Evolutionary conservation across 2,888 invertebrate species (phyloP).

Genomic region (Sialis fuliginosa): DNA sequence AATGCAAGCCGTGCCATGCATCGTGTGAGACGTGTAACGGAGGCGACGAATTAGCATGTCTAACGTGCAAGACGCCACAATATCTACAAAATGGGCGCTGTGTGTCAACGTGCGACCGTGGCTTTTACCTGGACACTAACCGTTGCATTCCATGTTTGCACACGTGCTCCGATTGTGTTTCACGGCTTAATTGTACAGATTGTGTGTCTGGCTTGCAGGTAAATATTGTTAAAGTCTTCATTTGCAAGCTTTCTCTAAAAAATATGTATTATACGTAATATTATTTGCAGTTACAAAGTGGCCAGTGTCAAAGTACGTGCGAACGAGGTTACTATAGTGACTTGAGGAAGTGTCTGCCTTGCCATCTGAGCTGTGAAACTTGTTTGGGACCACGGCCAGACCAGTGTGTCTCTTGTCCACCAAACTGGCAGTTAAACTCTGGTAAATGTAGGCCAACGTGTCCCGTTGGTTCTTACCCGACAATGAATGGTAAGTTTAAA

Average conservation of each 20-base stretch:
- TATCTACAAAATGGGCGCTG: conserved; percentile 56
- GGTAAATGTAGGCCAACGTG: conserved; percentile 76
- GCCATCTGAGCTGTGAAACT: conserved; percentile 68
- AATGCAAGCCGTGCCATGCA: conserved; percentile 57
- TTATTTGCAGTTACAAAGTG: conserved; percentile 44
- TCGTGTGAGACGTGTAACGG: conserved; percentile 75
- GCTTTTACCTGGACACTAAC: conserved; percentile 54
- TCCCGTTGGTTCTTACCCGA: conserved; percentile 73
- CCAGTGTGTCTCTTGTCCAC: conserved; percentile 70
- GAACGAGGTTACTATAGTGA: conserved; percentile 74
- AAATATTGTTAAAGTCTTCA: conserved; percentile 5
- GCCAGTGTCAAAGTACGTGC: conserved; percentile 65
- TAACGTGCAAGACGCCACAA: conserved; percentile 56
- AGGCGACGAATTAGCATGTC: conserved; percentile 49
- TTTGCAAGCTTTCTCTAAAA: neutral
- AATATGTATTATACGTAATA: neutral
- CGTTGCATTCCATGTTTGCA: conserved; percentile 64
- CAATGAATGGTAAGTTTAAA: conserved; percentile 42
- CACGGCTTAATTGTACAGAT: conserved; percentile 61
- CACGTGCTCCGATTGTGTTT: conserved; percentile 60
- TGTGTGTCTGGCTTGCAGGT: conserved; percentile 56
- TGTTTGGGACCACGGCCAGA: conserved; percentile 71
- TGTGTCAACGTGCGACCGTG: conserved; percentile 56
- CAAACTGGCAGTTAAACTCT: conserved; percentile 63
- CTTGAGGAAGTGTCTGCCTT: conserved; percentile 62